Percentiles rank a stretch among this genome's conserved stretches.
Conservation (phyloP, 2,113 vertebrate species). For the Grus americana region DNA sequence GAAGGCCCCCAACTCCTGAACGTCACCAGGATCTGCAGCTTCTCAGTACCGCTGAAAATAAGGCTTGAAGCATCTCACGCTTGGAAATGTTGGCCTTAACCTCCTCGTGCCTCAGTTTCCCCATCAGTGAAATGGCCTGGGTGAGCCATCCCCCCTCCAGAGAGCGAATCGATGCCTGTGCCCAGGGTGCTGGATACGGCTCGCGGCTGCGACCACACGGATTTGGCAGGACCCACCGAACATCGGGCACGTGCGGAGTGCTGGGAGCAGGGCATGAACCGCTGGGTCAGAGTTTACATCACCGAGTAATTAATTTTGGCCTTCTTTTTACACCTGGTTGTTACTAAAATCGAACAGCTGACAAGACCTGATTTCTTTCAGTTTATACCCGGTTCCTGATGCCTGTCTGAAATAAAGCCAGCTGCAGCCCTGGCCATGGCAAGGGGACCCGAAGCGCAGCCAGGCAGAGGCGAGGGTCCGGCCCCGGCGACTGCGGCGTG, state of each 20-base stretch:
- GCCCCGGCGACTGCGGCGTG: neutral
- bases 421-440: neutral
- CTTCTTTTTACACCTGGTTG: neutral
- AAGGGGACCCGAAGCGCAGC: neutral
- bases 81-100: conserved; percentile 41
- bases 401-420: neutral
- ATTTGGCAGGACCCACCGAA: neutral
- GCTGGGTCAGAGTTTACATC: neutral
- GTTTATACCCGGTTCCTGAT: neutral
- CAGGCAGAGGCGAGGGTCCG: neutral
- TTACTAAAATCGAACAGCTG: neutral
- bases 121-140: neutral
- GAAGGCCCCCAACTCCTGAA: neutral
- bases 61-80: neutral
- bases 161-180: neutral
- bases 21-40: neutral
- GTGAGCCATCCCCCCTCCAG: neutral
- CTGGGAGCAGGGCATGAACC: rapidly evolving
- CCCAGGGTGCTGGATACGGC: rapidly evolving
- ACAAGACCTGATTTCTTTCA: neutral
- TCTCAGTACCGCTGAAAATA: neutral
- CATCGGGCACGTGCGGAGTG: rapidly evolving
- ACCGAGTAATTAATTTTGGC: rapidly evolving
- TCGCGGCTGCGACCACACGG: rapidly evolving
- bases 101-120: conserved; percentile 54